Conservation (phyloP, 2,797 vertebrate genomes). For the Dendrocincla tyrannina region DNA sequence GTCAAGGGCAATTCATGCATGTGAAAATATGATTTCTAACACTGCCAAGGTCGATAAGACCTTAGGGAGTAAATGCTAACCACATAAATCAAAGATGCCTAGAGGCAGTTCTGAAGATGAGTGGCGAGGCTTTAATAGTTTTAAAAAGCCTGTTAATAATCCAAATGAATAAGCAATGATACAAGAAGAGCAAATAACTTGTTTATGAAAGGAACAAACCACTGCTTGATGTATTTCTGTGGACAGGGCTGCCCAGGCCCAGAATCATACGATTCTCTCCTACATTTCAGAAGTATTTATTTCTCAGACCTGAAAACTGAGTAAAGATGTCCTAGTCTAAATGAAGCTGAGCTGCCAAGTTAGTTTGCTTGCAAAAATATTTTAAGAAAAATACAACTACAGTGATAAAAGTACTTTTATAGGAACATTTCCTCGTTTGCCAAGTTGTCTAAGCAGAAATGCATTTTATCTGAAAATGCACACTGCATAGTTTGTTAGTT, state of each 20-base stretch:
- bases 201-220: background rate
- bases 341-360: background rate
- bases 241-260: background rate
- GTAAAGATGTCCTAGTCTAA: background rate
- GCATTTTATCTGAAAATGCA: background rate
- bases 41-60: constrained; percentile 12
- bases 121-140: background rate
- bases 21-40: constrained; percentile 60
- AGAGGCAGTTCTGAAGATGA: background rate
- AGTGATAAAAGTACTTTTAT: background rate
- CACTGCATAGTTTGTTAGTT: background rate
- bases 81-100: constrained; percentile 30
- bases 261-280: background rate
- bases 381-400: background rate
- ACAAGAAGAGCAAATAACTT: background rate
- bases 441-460: background rate
- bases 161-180: background rate
- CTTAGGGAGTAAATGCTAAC: constrained; percentile 29
- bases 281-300: background rate
- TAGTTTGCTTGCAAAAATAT: background rate
- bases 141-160: background rate
- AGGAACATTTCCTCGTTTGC: background rate
- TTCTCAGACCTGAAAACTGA: background rate
- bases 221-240: background rate
- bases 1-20: constrained; percentile 19